Evolutionary conservation across 2,113 vertebrate genomes (phyloP).

Genomic region (Neoarius graeffei): DNA sequence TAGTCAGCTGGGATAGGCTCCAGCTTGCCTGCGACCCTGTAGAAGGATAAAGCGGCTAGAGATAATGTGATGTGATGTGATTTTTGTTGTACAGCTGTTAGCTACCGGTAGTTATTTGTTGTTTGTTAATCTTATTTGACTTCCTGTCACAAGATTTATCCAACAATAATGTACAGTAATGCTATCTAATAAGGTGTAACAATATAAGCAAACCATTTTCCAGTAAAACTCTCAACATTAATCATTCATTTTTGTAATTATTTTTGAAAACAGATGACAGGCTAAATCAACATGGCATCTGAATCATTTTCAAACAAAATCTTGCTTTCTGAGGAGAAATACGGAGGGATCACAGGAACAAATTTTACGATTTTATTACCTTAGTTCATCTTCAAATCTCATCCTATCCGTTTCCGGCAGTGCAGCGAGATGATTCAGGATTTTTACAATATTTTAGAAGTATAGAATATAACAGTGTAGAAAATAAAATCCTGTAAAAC

Average conservation of each 20-base stretch:
- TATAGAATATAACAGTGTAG: background rate
- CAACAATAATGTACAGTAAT: background rate
- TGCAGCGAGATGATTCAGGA: background rate
- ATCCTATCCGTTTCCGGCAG: background rate
- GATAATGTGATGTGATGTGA: too few relatives aligned
- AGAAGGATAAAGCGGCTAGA: too few relatives aligned
- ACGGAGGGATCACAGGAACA: background rate
- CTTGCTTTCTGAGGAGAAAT: background rate
- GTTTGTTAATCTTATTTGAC: background rate
- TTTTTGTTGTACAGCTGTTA: background rate
- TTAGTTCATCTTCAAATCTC: background rate
- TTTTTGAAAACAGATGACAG: background rate
- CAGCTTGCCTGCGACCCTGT: too few relatives aligned
- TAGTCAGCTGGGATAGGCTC: too few relatives aligned
- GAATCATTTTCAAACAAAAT: background rate
- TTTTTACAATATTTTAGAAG: background rate
- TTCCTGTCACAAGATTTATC: background rate
- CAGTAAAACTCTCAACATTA: background rate
- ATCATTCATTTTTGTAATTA: background rate
- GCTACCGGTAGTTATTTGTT: background rate
- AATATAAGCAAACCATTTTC: background rate
- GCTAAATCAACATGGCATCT: background rate
- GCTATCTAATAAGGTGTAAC: background rate
- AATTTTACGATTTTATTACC: background rate
- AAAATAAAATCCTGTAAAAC: background rate